Conservation (phyloP, 1,140 invertebrate species). For the Heliconius himera region DNA sequence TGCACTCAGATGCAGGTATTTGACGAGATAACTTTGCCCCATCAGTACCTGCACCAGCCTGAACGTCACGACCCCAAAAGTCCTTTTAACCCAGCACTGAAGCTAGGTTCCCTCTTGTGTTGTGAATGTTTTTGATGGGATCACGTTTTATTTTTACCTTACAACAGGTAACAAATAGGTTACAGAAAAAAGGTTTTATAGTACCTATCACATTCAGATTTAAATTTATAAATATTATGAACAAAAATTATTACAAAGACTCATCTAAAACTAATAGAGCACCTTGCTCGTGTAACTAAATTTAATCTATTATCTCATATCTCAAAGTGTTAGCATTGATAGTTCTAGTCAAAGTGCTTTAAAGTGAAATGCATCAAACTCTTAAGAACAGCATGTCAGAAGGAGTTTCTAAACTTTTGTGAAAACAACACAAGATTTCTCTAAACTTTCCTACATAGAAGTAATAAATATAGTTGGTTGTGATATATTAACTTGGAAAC, state of each 20-base stretch:
- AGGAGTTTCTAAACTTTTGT: slow-evolving; percentile 12
- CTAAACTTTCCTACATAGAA: not conserved
- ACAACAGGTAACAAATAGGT: no score
- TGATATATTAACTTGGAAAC: slow-evolving; percentile 7
- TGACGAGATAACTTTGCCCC: no score
- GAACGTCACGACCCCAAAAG: no score
- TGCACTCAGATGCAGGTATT: no score
- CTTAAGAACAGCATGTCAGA: slow-evolving; percentile 2
- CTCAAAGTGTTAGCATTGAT: slow-evolving; percentile 11
- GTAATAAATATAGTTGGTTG: slow-evolving; percentile 7
- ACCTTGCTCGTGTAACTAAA: not conserved
- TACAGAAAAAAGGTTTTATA: no score
- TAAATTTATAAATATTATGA: no score
- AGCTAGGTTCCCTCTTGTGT: no score
- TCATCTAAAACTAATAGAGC: not conserved
- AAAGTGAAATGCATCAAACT: slow-evolving; percentile 9
- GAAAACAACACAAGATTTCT: slow-evolving; percentile 15
- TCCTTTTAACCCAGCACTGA: no score
- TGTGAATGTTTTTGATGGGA: no score
- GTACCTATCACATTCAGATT: no score
- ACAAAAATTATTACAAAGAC: not conserved
- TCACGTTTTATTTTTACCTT: no score
- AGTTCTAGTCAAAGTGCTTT: slow-evolving; percentile 12
- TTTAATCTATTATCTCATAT: not conserved
- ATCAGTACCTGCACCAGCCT: no score